Evolutionary conservation across 2,113 vertebrate genomes (phyloP).

Genomic region (Ptychochromis oligacanthus): DNA sequence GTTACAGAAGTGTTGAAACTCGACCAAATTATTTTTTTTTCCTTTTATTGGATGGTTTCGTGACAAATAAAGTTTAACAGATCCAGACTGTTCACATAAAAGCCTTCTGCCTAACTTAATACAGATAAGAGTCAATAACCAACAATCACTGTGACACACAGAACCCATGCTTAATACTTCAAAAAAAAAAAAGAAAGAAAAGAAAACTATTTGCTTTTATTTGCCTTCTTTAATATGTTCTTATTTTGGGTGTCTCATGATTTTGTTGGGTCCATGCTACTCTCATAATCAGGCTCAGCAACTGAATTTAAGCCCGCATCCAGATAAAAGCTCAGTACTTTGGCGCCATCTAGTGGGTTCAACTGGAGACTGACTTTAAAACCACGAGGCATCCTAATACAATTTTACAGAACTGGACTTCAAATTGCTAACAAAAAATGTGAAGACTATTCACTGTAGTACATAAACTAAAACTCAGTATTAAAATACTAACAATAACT

Average conservation of each 20-base stretch:
- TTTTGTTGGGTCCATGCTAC: background rate
- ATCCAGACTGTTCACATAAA: background rate
- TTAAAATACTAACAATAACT: background rate
- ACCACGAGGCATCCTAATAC: background rate
- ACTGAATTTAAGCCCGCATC: accelerated
- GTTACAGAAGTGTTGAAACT: background rate
- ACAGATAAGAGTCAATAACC: accelerated
- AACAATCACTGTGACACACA: background rate
- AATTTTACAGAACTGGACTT: background rate
- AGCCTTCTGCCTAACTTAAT: background rate
- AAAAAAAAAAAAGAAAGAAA: too few relatives aligned
- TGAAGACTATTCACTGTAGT: background rate
- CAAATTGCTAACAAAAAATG: background rate
- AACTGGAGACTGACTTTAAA: background rate
- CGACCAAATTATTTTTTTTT: accelerated
- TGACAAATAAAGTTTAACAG: background rate
- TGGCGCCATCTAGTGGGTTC: slow-evolving; percentile 55
- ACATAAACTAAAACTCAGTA: background rate
- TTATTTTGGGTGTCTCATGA: background rate
- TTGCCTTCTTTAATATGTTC: background rate
- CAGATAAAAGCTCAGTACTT: background rate
- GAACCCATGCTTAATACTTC: background rate
- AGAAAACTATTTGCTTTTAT: too few relatives aligned
- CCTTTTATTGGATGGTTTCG: background rate
- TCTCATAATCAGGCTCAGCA: background rate